Percentiles rank a stretch among this genome's conserved stretches.
Conservation (phyloP, 64 coral and sea anemone genomes). For the Stichodactyla helianthus region DNA sequence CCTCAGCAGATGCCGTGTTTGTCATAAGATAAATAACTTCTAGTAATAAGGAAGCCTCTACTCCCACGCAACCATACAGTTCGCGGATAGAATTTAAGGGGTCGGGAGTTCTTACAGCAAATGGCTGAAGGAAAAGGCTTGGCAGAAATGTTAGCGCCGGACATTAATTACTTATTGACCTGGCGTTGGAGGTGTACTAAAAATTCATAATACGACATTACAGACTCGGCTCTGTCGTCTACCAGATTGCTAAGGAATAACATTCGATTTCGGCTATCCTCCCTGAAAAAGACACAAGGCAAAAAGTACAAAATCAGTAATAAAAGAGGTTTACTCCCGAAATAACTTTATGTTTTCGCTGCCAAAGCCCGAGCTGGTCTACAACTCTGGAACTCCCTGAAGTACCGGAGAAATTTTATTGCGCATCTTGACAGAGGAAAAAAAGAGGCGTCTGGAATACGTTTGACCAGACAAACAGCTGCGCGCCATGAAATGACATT, state of each 20-base stretch:
- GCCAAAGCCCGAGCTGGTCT: not conserved
- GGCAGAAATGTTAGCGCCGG: not conserved
- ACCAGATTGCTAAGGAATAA: constrained; percentile 80
- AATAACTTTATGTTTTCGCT: not conserved
- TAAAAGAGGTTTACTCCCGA: not conserved
- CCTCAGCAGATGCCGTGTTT: not conserved
- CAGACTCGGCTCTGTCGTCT: constrained; percentile 94
- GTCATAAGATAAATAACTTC: not conserved
- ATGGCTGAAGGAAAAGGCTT: not conserved
- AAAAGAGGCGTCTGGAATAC: not conserved
- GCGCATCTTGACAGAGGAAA: not conserved
- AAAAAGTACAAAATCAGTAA: not conserved
- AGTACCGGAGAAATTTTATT: not conserved
- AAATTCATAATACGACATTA: constrained; percentile 97
- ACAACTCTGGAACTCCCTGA: not conserved
- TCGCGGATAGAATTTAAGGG: not conserved
- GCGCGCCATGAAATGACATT: not conserved
- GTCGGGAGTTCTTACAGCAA: not conserved
- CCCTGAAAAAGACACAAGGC: constrained; percentile 30
- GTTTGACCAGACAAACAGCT: not conserved
- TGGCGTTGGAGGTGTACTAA: constrained; percentile 89
- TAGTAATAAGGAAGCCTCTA: not conserved
- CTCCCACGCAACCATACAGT: not conserved
- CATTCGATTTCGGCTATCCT: constrained; percentile 68
- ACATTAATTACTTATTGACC: constrained; percentile 58